A percentile compares a stretch with the other conserved stretches of the same genome.
phyloP scores from a whole-genome alignment of 2,888 invertebrate genomes.

The Spodoptera littoralis region DNA sequence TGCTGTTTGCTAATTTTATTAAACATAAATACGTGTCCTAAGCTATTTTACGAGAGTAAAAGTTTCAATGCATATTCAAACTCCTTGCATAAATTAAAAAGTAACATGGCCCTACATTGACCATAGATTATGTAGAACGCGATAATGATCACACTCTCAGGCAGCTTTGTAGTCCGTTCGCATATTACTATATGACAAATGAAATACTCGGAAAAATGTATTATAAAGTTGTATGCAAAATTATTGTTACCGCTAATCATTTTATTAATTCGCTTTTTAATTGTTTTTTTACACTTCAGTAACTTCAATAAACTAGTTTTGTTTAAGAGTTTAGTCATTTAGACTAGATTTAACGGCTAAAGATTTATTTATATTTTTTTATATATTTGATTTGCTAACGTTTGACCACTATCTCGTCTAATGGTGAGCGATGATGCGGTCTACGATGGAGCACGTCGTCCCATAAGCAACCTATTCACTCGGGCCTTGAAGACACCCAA shows the following conservation, averaged over 20 bases:
- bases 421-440: no score
- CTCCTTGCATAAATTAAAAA: constrained; percentile 47
- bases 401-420: no score
- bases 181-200: constrained; percentile 47
- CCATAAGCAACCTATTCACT: no score
- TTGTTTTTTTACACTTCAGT: not conserved
- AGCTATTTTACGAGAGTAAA: not conserved
- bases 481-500: no score
- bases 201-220: constrained; percentile 23
- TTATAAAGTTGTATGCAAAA: constrained; percentile 30
- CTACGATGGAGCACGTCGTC: no score
- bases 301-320: no score
- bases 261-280: constrained; percentile 12
- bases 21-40: constrained; percentile 5
- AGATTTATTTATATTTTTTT: no score
- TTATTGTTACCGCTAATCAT: constrained; percentile 25
- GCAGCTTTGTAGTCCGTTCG: constrained; percentile 47
- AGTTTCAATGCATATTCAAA: constrained; percentile 40
- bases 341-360: no score
- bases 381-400: no score
- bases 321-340: no score
- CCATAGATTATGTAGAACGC: constrained; percentile 46
- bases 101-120: constrained; percentile 32
- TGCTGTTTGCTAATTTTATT: not conserved
- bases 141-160: constrained; percentile 39